Evolutionary conservation across 2,113 vertebrate genomes (phyloP), one percentile per base, ranked within the genome.

Genomic region (Prunella himalayana): DNA sequence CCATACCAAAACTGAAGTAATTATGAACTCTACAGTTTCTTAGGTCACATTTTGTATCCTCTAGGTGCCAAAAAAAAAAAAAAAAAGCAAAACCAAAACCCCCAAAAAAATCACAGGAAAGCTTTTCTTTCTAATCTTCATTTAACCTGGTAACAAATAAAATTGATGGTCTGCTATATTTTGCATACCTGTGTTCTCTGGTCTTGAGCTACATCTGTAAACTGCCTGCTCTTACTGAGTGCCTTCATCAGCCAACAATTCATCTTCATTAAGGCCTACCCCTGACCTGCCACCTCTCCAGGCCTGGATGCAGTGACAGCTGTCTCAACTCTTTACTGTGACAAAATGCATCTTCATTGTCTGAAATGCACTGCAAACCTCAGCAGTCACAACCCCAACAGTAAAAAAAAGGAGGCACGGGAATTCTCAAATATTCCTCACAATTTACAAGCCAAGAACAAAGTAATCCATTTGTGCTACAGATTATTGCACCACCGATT

Each of bases 161-260:
- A 96, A 83, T 10, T 33, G 21, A 44, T 59, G 28, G 28, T 13
- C 53, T 23, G 22, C 47, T 86, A 11, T 51, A 6, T 65, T 91
- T 81, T 85, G 65, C 37, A 50, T 59, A 72, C n/a, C 23, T 37
- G 5, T 8, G 12, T 69, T 87, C 54, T 66, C 75, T n/a, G 22
- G 3, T 81, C 66, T 90, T 64, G 35, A 94, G 59, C 41, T 77
- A 56, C 28, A 35, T 21, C 75, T 75, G 15, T 47, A 63, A 91
- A 81, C 24, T 63, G 47, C 27, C 44, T 81, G 19, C 47, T 80
- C 42, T 82, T 92, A 88, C 42, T 30, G 49, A 79, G 45, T n/a
- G 63, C 63, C 51, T 96, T 95, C 91, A 93, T 79, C 39, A 88
- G 83, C 42, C 81, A 94, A 75, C 70, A 71, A 78, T 91, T 82